phyloP scores from a whole-genome alignment of 2,797 vertebrate species.

The Falco novaeseelandiae region DNA sequence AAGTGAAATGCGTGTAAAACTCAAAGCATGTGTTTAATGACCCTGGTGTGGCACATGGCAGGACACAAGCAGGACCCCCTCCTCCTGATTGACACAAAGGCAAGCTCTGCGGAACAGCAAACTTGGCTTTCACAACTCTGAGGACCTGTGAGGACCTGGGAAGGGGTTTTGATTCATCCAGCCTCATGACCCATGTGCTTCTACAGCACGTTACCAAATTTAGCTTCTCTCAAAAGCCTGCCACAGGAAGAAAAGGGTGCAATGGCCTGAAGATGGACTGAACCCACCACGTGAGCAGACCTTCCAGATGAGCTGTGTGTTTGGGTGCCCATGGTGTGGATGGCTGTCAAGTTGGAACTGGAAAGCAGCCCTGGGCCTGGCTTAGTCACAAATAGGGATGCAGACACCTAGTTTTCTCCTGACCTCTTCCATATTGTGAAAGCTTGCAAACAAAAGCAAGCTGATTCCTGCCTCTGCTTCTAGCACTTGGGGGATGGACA shows the following conservation, averaged over 20 bases:
- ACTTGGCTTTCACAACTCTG: background rate
- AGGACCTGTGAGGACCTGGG: background rate
- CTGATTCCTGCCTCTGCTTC: background rate
- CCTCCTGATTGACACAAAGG: background rate
- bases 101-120: background rate
- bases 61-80: background rate
- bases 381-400: background rate
- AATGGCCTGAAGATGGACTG: background rate
- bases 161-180: background rate
- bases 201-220: background rate
- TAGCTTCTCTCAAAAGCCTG: background rate
- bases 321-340: background rate
- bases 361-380: background rate
- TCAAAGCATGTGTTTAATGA: background rate
- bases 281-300: background rate
- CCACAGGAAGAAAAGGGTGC: background rate
- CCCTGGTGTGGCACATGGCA: rapidly evolving
- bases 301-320: background rate
- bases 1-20: background rate
- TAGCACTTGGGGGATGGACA: background rate
- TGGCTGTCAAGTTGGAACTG: background rate
- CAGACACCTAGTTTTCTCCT: background rate
- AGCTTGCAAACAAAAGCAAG: background rate
- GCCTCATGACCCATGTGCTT: background rate
- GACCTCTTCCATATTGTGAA: background rate